phyloP scores from a whole-genome alignment of 2,113 vertebrate species.

The rat (Rattus norvegicus) region GRCr8 NC_086019.1:143143001-143143500 shows the following conservation, averaged over 20 bases:
- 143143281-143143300: too few relatives aligned
- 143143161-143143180: background rate
- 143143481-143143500: background rate
- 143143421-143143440: conserved; percentile 21
- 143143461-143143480: background rate
- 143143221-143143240: background rate
- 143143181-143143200: background rate
- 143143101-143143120: background rate
- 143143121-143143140: background rate
- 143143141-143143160: too few relatives aligned
- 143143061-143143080: background rate
- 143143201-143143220: background rate
- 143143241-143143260: background rate
- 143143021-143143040: background rate
- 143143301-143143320: background rate
- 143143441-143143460: conserved; percentile 33
- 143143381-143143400: too few relatives aligned
- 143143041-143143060: background rate
- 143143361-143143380: background rate
- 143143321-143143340: background rate
- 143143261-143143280: background rate
- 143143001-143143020: background rate
- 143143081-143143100: background rate
- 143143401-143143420: background rate
- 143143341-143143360: background rate